phyloP scores from a whole-genome alignment of 2,888 invertebrate genomes.

The Ryuthela nishihirai region DNA sequence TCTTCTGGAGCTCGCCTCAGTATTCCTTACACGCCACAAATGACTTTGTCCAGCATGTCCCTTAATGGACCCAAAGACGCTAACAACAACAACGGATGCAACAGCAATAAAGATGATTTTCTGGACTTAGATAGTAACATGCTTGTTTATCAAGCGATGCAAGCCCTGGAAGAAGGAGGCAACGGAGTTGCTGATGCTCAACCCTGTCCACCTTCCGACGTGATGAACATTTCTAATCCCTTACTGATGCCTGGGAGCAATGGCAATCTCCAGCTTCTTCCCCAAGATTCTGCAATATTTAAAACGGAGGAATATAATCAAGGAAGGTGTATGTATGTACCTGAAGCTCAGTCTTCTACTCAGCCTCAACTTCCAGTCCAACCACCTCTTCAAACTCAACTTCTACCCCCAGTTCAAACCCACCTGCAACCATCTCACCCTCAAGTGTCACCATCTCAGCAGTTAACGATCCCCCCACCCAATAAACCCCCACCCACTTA shows the following conservation, averaged over 20 bases:
- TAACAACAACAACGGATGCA: slow-evolving; percentile 3
- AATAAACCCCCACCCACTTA: slow-evolving; percentile 37
- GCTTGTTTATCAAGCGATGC: slow-evolving; percentile 32
- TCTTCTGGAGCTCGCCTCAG: slow-evolving; percentile 41
- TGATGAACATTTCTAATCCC: neutral
- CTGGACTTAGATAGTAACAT: slow-evolving; percentile 22
- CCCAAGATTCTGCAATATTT: slow-evolving; percentile 25
- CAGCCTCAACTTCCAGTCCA: too few species aligned
- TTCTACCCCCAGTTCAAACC: slow-evolving; percentile 24
- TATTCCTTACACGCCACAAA: slow-evolving; percentile 17
- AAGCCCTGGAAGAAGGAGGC: slow-evolving; percentile 19
- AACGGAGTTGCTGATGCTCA: slow-evolving; percentile 5
- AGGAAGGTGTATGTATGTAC: too few species aligned
- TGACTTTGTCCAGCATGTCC: slow-evolving; percentile 11
- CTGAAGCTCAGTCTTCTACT: too few species aligned
- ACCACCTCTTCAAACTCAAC: slow-evolving; percentile 5
- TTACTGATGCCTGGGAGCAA: slow-evolving; percentile 2
- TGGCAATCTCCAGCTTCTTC: slow-evolving; percentile 26
- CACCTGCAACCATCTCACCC: slow-evolving; percentile 1
- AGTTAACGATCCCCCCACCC: neutral
- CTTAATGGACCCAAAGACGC: slow-evolving; percentile 3
- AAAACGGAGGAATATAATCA: slow-evolving; percentile 16
- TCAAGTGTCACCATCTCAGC: neutral
- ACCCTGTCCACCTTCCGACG: neutral
- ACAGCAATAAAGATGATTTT: slow-evolving; percentile 11